phyloP scores from a whole-genome alignment of 2,113 vertebrate genomes.

The Deroptyus accipitrinus region DNA sequence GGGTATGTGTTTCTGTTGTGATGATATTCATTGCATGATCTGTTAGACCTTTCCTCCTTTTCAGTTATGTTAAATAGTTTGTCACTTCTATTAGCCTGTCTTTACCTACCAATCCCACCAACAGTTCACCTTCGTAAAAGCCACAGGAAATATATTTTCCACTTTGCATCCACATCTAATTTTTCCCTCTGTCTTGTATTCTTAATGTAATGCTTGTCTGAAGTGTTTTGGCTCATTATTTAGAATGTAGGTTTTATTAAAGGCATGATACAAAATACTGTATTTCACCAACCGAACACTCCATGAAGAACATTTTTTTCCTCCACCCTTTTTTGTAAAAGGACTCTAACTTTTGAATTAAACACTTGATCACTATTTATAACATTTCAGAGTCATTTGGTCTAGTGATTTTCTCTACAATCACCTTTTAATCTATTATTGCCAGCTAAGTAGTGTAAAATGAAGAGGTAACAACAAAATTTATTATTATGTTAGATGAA shows the following conservation, averaged over 20 bases:
- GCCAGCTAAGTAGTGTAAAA: neutral
- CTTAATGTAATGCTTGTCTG: neutral
- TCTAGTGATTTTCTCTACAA: neutral
- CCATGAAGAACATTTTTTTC: neutral
- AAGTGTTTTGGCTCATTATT: neutral
- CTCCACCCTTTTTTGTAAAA: neutral
- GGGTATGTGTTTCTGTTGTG: neutral
- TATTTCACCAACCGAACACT: neutral
- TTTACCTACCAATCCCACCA: neutral
- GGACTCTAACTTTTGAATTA: neutral
- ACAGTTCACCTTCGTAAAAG: neutral
- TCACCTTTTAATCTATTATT: neutral
- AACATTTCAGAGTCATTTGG: neutral
- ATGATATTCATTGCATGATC: accelerated
- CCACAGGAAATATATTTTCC: neutral
- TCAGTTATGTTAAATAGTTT: neutral
- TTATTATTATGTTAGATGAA: neutral
- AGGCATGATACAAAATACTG: neutral
- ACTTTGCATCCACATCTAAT: neutral
- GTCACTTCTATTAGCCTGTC: neutral
- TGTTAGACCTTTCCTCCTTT: neutral
- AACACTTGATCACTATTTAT: neutral
- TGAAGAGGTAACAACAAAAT: neutral
- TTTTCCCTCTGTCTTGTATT: neutral
- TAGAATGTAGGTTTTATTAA: neutral